phyloP scores from a whole-genome alignment of 2,797 vertebrate genomes.

The Arnoldichthys spilopterus region DNA sequence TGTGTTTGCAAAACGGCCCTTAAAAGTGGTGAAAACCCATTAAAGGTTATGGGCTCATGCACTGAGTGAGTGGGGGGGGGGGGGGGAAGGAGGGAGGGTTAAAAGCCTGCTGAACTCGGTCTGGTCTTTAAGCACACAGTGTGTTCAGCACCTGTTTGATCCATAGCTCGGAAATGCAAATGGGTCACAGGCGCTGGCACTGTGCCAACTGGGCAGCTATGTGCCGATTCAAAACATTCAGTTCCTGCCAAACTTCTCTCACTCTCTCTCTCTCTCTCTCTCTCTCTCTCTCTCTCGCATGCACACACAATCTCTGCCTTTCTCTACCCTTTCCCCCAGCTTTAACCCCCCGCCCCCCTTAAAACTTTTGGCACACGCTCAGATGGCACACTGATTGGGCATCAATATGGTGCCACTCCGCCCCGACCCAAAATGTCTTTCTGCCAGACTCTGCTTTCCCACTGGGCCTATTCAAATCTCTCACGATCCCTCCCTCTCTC shows the following conservation, averaged over 20 bases:
- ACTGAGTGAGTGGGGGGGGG: too few relatives aligned
- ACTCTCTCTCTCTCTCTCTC: slow-evolving; percentile 3
- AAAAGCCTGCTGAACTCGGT: slow-evolving; percentile 61
- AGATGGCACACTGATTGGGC: slow-evolving; percentile 60
- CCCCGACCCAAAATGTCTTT: slow-evolving; percentile 59
- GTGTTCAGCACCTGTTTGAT: slow-evolving; percentile 77
- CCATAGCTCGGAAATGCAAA: slow-evolving; percentile 63
- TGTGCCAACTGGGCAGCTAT: slow-evolving; percentile 62
- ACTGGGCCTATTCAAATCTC: slow-evolving; percentile 39
- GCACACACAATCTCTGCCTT: slow-evolving; percentile 15
- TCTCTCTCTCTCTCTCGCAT: not conserved
- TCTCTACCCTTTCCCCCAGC: slow-evolving; percentile 3
- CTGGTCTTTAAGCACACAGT: slow-evolving; percentile 61
- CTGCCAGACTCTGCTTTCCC: slow-evolving; percentile 58
- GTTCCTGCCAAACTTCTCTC: slow-evolving; percentile 65
- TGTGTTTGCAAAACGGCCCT: too few relatives aligned
- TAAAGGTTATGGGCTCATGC: too few relatives aligned
- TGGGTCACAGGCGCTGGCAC: slow-evolving; percentile 67
- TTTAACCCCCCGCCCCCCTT: not conserved
- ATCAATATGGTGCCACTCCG: slow-evolving; percentile 70
- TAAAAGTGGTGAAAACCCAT: too few relatives aligned
- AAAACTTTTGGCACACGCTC: slow-evolving; percentile 32
- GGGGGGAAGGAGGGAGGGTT: not conserved
- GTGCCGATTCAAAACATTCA: slow-evolving; percentile 68
- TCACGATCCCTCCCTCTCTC: slow-evolving; percentile 42